Conservation (phyloP, 2,888 invertebrate species). For the Tenthredo mesomela region DNA sequence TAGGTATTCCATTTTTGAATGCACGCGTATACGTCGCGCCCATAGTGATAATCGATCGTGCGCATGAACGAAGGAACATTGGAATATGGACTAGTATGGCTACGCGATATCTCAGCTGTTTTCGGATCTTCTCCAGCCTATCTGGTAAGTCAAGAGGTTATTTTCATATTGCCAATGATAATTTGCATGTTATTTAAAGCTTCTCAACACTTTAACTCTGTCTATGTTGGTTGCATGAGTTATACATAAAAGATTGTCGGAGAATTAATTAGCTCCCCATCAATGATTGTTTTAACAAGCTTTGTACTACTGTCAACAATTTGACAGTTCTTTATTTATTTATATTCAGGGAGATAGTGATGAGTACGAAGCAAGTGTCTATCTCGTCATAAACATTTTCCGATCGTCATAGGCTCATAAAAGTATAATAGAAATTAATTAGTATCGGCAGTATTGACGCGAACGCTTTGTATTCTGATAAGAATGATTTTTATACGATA, state of each 20-base stretch:
- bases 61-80: conserved; percentile 59
- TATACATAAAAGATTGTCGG: background rate
- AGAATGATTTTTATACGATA: background rate
- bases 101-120: conserved; percentile 71
- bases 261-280: background rate
- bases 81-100: conserved; percentile 71
- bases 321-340: conserved; percentile 43
- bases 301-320: conserved; percentile 32
- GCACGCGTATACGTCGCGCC: background rate
- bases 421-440: background rate
- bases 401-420: background rate
- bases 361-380: background rate
- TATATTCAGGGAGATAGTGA: background rate
- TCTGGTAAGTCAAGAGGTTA: conserved; percentile 72
- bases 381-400: too few relatives aligned
- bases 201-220: background rate
- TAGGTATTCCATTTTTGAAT: background rate
- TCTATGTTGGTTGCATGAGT: background rate
- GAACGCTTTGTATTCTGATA: background rate
- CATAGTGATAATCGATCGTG: conserved; percentile 33
- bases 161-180: conserved; percentile 57
- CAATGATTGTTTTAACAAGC: background rate
- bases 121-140: conserved; percentile 67
- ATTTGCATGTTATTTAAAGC: conserved; percentile 14
- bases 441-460: background rate